These are phyloP conservation scores for Tricholaema leucomelas DNA, from an alignment of 2,113 vertebrate genomes.

Conservation along the genomic window DNA sequence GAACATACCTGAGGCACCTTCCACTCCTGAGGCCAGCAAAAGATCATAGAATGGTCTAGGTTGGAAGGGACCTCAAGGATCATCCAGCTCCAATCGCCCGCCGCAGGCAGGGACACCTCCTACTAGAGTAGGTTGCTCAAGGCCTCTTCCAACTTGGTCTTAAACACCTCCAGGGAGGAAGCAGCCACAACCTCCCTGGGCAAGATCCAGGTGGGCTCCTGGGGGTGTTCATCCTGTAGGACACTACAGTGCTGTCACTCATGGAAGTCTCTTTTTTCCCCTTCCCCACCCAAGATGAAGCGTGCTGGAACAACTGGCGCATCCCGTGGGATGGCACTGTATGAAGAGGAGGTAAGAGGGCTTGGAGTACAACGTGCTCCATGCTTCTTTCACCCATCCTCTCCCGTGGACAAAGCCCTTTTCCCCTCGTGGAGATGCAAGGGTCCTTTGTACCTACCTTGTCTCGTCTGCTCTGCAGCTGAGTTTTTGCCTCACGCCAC, in stretches of 20 bases:
- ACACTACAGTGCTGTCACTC: rapidly evolving
- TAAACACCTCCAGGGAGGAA: too few species aligned
- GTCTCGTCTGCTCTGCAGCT: neutral
- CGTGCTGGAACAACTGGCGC: conserved; percentile 84
- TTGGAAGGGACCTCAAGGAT: too few species aligned
- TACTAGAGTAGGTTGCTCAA: too few species aligned
- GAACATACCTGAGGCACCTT: rapidly evolving
- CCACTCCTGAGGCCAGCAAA: rapidly evolving
- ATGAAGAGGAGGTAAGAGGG: conserved; percentile 91
- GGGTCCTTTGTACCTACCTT: rapidly evolving
- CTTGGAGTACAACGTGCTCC: rapidly evolving
- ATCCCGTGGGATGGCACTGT: conserved; percentile 91
- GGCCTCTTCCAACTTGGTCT: too few species aligned
- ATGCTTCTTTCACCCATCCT: rapidly evolving
- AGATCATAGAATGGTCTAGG: too few species aligned
- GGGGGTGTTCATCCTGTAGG: rapidly evolving
- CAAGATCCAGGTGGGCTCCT: neutral
- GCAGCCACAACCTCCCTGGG: too few species aligned
- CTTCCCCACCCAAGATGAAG: conserved; percentile 81
- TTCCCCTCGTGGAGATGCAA: rapidly evolving
- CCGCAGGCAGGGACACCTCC: too few species aligned
- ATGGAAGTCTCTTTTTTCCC: neutral
- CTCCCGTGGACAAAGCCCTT: rapidly evolving
- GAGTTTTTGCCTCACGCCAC: rapidly evolving
- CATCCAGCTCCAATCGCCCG: too few species aligned